phyloP scores from a whole-genome alignment of 2,888 invertebrate genomes.

The Machimus atricapillus region DNA sequence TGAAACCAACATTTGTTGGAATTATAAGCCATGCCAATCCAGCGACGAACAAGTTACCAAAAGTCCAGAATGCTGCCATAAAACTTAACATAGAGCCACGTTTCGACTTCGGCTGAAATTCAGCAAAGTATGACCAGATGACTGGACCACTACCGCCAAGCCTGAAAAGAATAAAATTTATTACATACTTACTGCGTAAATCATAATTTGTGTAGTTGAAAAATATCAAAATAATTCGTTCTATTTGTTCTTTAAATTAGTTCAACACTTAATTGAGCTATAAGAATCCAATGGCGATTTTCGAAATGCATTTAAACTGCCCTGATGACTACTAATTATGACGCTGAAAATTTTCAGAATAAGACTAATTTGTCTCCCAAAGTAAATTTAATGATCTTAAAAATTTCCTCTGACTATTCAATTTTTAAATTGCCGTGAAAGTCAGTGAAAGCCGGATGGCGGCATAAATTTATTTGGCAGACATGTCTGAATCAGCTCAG shows the following conservation, averaged over 20 bases:
- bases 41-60: constrained; percentile 91
- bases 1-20: constrained; percentile 74
- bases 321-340: no score
- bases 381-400: not conserved
- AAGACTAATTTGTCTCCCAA: not conserved
- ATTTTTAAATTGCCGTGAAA: not conserved
- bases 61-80: constrained; percentile 95
- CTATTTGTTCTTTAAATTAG: no score
- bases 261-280: no score
- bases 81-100: constrained; percentile 92
- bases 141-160: constrained; percentile 73
- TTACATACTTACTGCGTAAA: not conserved
- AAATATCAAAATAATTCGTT: no score
- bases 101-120: constrained; percentile 90
- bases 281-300: no score
- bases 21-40: constrained; percentile 81
- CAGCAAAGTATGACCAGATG: constrained; percentile 94
- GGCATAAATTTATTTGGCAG: not conserved
- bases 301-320: no score
- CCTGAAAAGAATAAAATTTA: constrained; percentile 49
- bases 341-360: not conserved
- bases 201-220: no score
- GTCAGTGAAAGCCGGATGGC: not conserved
- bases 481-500: not conserved
- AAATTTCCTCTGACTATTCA: not conserved